Conservation (phyloP, 2,113 vertebrate species). For the Phylloscopus whistleri region DNA sequence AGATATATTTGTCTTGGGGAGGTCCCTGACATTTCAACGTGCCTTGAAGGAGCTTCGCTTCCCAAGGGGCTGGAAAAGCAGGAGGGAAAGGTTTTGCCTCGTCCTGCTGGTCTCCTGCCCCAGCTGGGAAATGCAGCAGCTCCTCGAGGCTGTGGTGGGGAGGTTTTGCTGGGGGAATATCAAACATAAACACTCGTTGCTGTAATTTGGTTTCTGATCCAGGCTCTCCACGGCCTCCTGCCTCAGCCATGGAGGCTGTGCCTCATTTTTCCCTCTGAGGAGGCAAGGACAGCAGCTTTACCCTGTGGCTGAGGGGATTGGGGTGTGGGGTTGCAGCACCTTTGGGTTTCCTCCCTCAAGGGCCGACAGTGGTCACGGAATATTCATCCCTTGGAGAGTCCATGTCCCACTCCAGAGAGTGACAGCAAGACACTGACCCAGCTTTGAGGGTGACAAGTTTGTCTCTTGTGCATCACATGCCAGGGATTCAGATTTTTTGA, state of each 20-base stretch:
- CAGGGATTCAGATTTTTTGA: background rate
- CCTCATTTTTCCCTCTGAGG: rapidly evolving
- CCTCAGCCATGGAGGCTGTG: rapidly evolving
- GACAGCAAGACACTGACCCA: rapidly evolving
- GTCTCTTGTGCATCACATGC: rapidly evolving
- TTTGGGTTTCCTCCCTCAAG: background rate
- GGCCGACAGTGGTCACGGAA: background rate
- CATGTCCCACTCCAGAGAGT: background rate
- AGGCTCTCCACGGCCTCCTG: background rate
- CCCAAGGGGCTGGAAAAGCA: background rate
- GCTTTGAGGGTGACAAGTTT: background rate
- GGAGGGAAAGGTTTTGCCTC: background rate
- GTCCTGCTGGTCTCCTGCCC: background rate
- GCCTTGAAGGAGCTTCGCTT: background rate
- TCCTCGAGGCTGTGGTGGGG: rapidly evolving
- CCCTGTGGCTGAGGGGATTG: rapidly evolving
- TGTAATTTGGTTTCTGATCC: background rate
- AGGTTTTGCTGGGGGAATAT: background rate
- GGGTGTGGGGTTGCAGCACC: background rate
- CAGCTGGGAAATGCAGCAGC: background rate
- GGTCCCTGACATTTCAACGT: background rate
- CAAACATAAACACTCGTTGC: background rate
- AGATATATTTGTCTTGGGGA: constrained; percentile 64
- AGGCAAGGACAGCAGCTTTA: no score
- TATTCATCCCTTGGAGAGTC: no score